Conservation (phyloP, 2,113 vertebrate species). For the Onychostoma macrolepis region DNA sequence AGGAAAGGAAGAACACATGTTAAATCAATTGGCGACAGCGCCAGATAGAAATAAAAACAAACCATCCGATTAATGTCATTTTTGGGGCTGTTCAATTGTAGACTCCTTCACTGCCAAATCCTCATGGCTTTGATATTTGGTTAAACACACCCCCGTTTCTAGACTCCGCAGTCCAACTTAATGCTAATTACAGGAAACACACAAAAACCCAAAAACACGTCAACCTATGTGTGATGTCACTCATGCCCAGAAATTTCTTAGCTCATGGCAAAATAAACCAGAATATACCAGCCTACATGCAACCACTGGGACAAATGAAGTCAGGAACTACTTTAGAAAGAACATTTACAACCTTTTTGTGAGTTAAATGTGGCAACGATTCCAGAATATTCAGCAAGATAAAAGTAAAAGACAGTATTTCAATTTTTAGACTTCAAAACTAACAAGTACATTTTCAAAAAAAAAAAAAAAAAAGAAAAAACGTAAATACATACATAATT, state of each 20-base stretch:
- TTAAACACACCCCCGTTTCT: constrained; percentile 10
- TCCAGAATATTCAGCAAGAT: background rate
- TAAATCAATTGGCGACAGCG: constrained; percentile 36
- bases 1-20: constrained; percentile 42
- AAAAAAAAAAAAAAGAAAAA: no score
- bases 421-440: background rate
- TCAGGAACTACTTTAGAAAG: constrained; percentile 14
- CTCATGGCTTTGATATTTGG: constrained; percentile 44
- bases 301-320: constrained; percentile 27
- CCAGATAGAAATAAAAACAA: constrained; percentile 52
- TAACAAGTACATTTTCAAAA: background rate
- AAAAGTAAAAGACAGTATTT: background rate
- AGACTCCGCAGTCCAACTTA: constrained; percentile 41
- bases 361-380: background rate
- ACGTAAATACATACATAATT: no score
- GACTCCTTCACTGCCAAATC: constrained; percentile 27
- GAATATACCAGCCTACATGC: constrained; percentile 7
- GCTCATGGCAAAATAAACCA: constrained; percentile 4
- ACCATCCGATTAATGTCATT: constrained; percentile 50
- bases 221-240: constrained; percentile 35
- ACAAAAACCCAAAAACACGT: constrained; percentile 41
- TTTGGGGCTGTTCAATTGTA: constrained; percentile 44
- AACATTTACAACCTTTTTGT: background rate
- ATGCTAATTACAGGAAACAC: constrained; percentile 55
- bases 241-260: constrained; percentile 27